Evolutionary conservation across 2,797 vertebrate genomes (phyloP), one percentile per base, ranked within the genome.

Genomic region (Rhincodon typus): DNA sequence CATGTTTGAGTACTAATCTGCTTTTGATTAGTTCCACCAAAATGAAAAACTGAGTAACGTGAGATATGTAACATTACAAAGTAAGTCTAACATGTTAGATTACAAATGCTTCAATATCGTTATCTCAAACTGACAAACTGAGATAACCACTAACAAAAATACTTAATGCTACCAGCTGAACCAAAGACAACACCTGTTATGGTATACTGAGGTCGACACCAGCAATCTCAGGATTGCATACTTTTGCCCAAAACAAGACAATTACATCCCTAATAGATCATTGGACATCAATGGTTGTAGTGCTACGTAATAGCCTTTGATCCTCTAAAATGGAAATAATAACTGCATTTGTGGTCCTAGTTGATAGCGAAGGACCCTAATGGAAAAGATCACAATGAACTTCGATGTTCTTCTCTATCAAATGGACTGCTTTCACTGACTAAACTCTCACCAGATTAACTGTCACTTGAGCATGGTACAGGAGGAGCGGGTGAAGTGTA

Each of bases 51-150:
- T 90, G 38, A 82, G 5, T 93, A 23, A 67, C 34, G 62, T 42
- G n/a, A 23, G 1, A 8, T 53, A 27, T 19, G 19, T 93, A 66
- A 93, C 8, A 38, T 50, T 34, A 21, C n/a, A 67, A 21, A 15
- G 21, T 53, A 34, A 66, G 88, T 23, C 88, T 91, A 53, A 30
- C 53, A 27, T 21, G 62, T 93, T 21, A 34, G 27, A 30, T 57
- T 17, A 90, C 17, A 15, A 90, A n/a, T 57, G 53, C 13, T 15
- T 34, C 25, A 12, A 15, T 2, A 57, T 57, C 13, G 12, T 88
- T 88, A 34, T n/a, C 53, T 30, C 87, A 90, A 90, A 62, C 53
- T 91, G 57, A 88, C 87, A 90, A 90, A 62, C 53, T 91, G 57
- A 88, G 50, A 15, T 38, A 13, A 57, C 57, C 13, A 66, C 57